A percentile compares a stretch with the other conserved stretches of the same genome.
Conservation (phyloP, 2,888 invertebrate genomes). For the Andrena camellia region DNA sequence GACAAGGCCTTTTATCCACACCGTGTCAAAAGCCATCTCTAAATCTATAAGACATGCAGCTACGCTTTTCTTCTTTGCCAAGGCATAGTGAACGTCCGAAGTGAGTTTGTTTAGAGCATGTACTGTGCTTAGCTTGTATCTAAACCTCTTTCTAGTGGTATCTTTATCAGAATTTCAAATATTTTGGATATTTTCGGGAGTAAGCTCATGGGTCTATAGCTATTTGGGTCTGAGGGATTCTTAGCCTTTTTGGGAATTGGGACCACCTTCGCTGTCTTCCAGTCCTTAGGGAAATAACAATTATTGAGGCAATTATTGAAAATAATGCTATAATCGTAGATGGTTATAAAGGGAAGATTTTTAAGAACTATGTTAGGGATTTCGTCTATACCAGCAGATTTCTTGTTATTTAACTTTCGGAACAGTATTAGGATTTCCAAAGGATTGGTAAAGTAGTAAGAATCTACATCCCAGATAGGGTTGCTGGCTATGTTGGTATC, state of each 20-base stretch:
- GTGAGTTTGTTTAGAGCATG: not conserved
- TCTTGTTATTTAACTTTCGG: not conserved
- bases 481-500: not conserved
- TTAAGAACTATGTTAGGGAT: not conserved
- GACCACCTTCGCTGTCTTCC: not conserved
- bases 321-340: not conserved
- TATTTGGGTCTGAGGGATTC: not conserved
- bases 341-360: not conserved
- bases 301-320: conserved; percentile 1
- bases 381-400: not conserved
- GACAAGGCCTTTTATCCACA: not conserved
- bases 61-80: not conserved
- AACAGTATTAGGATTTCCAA: not conserved
- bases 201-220: not conserved
- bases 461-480: not conserved
- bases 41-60: not conserved
- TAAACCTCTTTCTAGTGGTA: not conserved
- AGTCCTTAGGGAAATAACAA: not conserved
- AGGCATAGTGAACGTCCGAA: not conserved
- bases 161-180: not conserved
- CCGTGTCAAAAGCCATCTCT: not conserved
- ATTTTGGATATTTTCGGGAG: not conserved
- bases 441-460: not conserved
- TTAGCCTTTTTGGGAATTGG: not conserved
- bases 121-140: not conserved